Base-by-base conservation (phyloP, 1,140 invertebrate species). In the Paramacrobiotus metropolitanus region DNA sequence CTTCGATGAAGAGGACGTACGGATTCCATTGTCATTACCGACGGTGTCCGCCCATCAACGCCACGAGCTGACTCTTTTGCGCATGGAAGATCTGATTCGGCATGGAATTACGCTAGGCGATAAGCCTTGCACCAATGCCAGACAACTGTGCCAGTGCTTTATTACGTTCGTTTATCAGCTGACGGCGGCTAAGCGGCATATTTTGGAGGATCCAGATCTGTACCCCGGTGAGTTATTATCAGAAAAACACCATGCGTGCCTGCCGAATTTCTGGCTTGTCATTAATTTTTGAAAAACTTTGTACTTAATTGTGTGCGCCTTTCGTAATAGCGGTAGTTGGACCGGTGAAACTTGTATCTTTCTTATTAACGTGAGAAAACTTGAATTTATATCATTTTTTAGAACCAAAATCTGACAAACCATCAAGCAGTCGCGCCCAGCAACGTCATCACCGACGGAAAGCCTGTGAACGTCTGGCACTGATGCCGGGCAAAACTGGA, bases 401-500 rank as follows among this genome's bases (percentile, higher is more conserved):
- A n/a, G n/a, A n/a, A n/a, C n/a, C n/a, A n/a, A n/a, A n/a, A n/a
- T n/a, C n/a, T n/a, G n/a, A n/a, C n/a, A n/a, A n/a, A n/a, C n/a
- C n/a, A n/a, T n/a, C n/a, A n/a, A n/a, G n/a, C n/a, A n/a, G n/a
- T n/a, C n/a, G n/a, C n/a, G n/a, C n/a, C n/a, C n/a, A 83, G 62
- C 81, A 84, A 67, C 77, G 82, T 61, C 73, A 77, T 44, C 75
- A 82, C 63, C 73, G 83, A 30, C 80, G 82, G 67, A 78, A 80
- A 64, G 80, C 84, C 61, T 74, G 84, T 66, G 82, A 83, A 69
- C 85, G 78, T 75, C 78, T 80, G 65, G 79, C 80, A 60, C 73
- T 80, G 69, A 81, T 91, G 63, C 87, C 88, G 1, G 88, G 89
- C n/a, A 92, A 93, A n/a, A 72, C 73, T 92, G 61, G 89, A 92